These are phyloP conservation scores for Lydus trimaculatus DNA, from an alignment of 2,888 invertebrate genomes.

Conservation along the genomic window DNA sequence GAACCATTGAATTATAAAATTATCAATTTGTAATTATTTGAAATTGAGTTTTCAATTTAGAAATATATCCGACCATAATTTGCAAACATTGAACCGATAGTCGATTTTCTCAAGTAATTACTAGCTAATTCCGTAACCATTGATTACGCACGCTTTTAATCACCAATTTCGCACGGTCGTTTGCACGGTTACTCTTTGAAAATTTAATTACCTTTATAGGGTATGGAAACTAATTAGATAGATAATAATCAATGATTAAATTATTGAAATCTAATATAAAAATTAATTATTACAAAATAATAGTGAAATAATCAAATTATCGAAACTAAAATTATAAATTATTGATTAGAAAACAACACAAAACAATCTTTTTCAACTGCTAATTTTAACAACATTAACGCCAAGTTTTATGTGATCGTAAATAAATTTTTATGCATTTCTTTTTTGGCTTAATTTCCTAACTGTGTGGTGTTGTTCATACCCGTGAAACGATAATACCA, in stretches of 20 bases:
- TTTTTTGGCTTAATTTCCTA: slow-evolving; percentile 8
- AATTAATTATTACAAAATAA: slow-evolving; percentile 1
- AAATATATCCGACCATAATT: neutral
- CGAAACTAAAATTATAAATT: neutral
- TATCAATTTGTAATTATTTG: neutral
- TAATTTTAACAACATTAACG: slow-evolving; percentile 22
- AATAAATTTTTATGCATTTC: slow-evolving; percentile 22
- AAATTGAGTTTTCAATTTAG: neutral
- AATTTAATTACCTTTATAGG: slow-evolving; percentile 18
- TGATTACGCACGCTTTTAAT: slow-evolving; percentile 25
- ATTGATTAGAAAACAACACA: slow-evolving; percentile 4
- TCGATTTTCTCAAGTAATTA: slow-evolving; percentile 22
- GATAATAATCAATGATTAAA: neutral
- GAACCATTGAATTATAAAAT: neutral
- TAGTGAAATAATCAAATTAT: neutral
- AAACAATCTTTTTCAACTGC: slow-evolving; percentile 16
- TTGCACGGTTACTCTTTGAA: slow-evolving; percentile 9
- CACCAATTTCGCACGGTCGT: slow-evolving; percentile 18
- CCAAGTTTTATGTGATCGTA: slow-evolving; percentile 20
- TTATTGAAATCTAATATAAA: neutral
- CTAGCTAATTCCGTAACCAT: slow-evolving; percentile 12
- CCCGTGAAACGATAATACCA: neutral
- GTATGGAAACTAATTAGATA: neutral
- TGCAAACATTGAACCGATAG: neutral
- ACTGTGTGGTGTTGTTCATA: neutral